phyloP scores from a whole-genome alignment of 2,888 invertebrate genomes.

The Malthinus flaveolus region DNA sequence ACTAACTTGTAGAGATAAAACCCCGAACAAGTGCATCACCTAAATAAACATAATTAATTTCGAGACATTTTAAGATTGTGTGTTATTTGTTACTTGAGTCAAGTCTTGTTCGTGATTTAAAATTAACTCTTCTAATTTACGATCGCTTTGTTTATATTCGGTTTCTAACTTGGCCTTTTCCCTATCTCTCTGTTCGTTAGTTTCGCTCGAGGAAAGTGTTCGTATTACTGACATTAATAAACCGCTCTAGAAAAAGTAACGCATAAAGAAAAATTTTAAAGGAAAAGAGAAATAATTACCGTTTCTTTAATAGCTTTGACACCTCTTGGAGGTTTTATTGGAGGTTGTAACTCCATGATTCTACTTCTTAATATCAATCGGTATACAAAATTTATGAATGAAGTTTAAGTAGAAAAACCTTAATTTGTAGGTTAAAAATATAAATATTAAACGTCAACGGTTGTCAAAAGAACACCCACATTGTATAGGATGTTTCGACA shows the following conservation, averaged over 20 bases:
- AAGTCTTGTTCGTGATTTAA: conserved; percentile 86
- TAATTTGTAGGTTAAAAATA: conserved; percentile 2
- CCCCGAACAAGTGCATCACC: conserved; percentile 71
- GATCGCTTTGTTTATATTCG: conserved; percentile 91
- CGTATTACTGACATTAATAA: conserved; percentile 93
- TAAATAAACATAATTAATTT: conserved; percentile 35
- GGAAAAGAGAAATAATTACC: conserved; percentile 56
- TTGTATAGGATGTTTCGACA: too few species aligned
- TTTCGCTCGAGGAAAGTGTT: conserved; percentile 91
- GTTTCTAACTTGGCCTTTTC: conserved; percentile 93
- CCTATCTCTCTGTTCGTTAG: conserved; percentile 88
- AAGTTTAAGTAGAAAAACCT: neutral
- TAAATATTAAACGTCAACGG: neutral
- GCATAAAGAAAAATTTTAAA: conserved; percentile 1
- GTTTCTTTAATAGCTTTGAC: conserved; percentile 86
- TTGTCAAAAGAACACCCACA: neutral
- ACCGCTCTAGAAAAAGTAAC: conserved; percentile 65
- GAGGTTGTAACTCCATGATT: conserved; percentile 57
- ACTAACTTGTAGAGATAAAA: conserved; percentile 75
- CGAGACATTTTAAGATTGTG: neutral
- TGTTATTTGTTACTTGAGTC: conserved; percentile 63
- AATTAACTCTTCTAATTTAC: conserved; percentile 84
- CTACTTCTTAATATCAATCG: neutral
- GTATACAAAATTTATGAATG: neutral
- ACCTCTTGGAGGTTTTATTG: conserved; percentile 84